phyloP scores from a whole-genome alignment of 2,113 vertebrate species.

The Atractosteus spatula region DNA sequence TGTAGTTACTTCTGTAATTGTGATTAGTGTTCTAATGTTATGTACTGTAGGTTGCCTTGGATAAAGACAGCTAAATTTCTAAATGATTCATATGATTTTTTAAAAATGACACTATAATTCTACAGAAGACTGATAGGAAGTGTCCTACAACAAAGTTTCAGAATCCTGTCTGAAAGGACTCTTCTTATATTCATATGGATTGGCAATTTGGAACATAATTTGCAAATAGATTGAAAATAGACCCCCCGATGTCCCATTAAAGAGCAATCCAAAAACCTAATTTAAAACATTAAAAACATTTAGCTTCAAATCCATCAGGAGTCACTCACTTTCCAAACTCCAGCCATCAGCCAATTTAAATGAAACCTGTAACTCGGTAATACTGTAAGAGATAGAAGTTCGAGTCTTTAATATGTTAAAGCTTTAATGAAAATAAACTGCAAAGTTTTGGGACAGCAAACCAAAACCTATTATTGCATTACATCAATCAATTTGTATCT shows the following conservation, averaged over 20 bases:
- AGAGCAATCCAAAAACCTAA: conserved; percentile 71
- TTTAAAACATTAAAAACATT: conserved; percentile 78
- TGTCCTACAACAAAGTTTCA: conserved; percentile 50
- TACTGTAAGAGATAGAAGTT: no score
- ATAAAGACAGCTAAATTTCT: no score
- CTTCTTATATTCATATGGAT: conserved; percentile 73
- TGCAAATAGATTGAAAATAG: conserved; percentile 68
- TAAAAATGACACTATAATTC: neutral
- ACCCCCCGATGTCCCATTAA: conserved; percentile 65
- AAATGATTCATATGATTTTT: no score
- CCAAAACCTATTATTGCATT: no score
- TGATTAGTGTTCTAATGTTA: no score
- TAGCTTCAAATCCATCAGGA: conserved; percentile 69
- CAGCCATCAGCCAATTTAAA: conserved; percentile 50
- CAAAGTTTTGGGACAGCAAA: no score
- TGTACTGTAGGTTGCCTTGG: no score
- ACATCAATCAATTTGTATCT: no score
- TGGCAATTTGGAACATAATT: conserved; percentile 71
- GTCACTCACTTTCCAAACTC: conserved; percentile 63
- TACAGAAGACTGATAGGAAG: neutral
- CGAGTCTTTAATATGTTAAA: no score
- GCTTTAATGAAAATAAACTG: no score
- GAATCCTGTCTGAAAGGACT: conserved; percentile 58
- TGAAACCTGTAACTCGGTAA: conserved; percentile 36
- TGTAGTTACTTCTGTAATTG: no score